phyloP scores from a whole-genome alignment of 2,113 vertebrate genomes.

The Strigops habroptila region DNA sequence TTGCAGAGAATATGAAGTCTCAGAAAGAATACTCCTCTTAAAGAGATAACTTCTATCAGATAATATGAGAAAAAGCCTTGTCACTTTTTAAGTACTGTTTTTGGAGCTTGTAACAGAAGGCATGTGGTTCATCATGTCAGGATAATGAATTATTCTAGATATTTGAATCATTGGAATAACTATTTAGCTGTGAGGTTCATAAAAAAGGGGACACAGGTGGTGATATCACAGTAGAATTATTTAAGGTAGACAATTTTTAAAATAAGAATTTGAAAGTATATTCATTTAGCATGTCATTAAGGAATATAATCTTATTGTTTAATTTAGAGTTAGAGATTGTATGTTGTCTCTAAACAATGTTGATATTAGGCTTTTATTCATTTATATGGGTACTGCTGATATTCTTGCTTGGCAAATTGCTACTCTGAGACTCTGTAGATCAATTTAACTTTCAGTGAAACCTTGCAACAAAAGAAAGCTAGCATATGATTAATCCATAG shows the following conservation, averaged over 20 bases:
- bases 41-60: neutral
- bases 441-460: constrained; percentile 72
- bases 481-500: constrained; percentile 52
- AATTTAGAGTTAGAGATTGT: neutral
- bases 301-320: neutral
- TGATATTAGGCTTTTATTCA: neutral
- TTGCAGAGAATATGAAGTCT: neutral
- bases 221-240: neutral
- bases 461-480: constrained; percentile 21
- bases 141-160: neutral
- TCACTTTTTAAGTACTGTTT: neutral
- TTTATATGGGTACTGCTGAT: neutral
- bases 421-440: neutral
- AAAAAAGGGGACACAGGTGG: neutral
- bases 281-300: neutral
- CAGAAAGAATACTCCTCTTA: neutral
- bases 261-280: neutral
- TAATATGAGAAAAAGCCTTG: neutral
- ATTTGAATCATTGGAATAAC: neutral
- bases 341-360: neutral
- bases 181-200: neutral
- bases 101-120: neutral
- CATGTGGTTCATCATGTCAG: neutral
- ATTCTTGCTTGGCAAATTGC: neutral
- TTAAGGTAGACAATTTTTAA: neutral